Percentiles rank a stretch among this genome's conserved stretches.
Conservation (phyloP, 2,113 vertebrate genomes). For the Butorides virescens region DNA sequence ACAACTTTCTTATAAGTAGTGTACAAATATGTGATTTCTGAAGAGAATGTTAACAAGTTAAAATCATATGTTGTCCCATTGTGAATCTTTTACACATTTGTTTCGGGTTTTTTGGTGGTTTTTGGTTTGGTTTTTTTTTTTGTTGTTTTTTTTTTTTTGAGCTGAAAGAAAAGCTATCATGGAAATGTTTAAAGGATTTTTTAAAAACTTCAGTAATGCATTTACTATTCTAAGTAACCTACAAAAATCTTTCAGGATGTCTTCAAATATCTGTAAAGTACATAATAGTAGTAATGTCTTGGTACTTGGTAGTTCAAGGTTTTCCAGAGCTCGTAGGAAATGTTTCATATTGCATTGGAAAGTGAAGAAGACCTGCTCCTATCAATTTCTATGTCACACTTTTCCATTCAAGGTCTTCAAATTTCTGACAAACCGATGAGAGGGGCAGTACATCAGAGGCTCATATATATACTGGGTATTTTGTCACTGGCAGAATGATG, state of each 20-base stretch:
- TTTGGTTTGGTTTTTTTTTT: no score
- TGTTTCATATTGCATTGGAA: neutral
- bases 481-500: neutral
- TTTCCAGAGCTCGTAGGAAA: neutral
- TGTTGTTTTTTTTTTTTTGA: neutral
- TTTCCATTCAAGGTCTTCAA: neutral
- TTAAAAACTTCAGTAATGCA: neutral
- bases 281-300: neutral
- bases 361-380: neutral
- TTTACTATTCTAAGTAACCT: no score
- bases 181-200: neutral
- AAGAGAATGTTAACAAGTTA: neutral
- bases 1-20: neutral
- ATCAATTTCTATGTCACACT: neutral
- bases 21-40: neutral
- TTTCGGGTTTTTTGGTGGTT: no score
- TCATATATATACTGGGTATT: neutral
- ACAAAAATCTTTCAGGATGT: neutral
- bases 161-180: neutral
- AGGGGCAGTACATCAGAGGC: neutral
- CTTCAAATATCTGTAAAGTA: neutral
- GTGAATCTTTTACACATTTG: neutral
- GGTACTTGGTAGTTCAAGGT: neutral
- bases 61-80: neutral
- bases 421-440: neutral